Percentiles rank a stretch among this genome's conserved stretches.
phyloP scores from a whole-genome alignment of 2,888 invertebrate genomes.

The Plemyria rubiginata region DNA sequence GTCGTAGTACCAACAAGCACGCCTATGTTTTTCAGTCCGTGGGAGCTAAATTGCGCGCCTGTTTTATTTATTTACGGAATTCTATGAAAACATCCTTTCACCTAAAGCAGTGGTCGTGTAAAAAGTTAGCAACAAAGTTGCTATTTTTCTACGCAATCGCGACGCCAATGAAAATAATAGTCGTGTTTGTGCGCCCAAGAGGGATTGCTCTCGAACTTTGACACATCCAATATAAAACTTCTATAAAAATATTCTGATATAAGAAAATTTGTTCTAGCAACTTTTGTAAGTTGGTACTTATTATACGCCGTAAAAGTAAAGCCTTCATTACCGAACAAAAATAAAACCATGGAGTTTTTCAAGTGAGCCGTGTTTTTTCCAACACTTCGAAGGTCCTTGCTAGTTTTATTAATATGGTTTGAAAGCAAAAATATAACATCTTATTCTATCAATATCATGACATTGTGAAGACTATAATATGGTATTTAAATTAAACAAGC shows the following conservation, averaged over 20 bases:
- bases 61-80: constrained; percentile 25
- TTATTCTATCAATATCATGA: no score
- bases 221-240: constrained; percentile 55
- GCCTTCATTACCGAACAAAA: constrained; percentile 29
- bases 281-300: constrained; percentile 37
- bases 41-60: constrained; percentile 14
- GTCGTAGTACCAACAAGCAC: constrained; percentile 31
- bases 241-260: constrained; percentile 47
- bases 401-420: not conserved
- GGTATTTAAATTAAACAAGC: no score
- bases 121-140: constrained; percentile 56
- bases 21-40: constrained; percentile 15
- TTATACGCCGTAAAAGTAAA: constrained; percentile 30
- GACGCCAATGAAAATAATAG: constrained; percentile 57
- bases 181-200: constrained; percentile 62
- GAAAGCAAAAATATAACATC: no score
- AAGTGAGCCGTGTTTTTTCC: constrained; percentile 8
- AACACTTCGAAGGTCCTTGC: constrained; percentile 1
- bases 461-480: no score
- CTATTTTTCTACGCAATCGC: constrained; percentile 55
- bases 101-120: constrained; percentile 17
- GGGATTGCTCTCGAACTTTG: constrained; percentile 59
- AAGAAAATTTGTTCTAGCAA: constrained; percentile 36
- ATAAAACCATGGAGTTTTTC: constrained; percentile 27
- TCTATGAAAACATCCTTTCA: constrained; percentile 19